A percentile compares a stretch with the other conserved stretches of the same genome.
Conservation (phyloP, 2,113 vertebrate species). For the Tympanuchus pallidicinctus region DNA sequence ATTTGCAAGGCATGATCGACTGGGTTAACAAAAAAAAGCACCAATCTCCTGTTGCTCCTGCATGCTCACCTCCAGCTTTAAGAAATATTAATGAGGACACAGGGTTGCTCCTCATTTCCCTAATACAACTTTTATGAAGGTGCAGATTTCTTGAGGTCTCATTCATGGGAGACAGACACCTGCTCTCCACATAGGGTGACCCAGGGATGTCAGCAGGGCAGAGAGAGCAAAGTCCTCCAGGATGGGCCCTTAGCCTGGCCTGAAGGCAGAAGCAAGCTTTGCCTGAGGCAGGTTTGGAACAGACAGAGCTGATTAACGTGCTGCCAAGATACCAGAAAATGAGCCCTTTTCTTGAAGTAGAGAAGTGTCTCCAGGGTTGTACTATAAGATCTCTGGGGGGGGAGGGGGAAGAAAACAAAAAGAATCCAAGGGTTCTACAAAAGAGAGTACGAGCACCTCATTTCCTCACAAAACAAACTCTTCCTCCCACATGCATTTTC, state of each 20-base stretch:
- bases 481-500: constrained; percentile 36
- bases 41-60: neutral
- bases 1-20: neutral
- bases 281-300: neutral
- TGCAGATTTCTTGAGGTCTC: neutral
- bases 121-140: neutral
- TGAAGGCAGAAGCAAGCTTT: neutral
- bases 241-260: neutral
- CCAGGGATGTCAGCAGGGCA: neutral
- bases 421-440: neutral
- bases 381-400: neutral
- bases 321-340: neutral
- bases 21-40: neutral
- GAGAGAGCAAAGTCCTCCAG: neutral
- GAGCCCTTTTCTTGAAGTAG: neutral
- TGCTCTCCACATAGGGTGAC: neutral
- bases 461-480: constrained; percentile 31
- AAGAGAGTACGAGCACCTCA: constrained; percentile 9
- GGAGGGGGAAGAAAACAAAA: neutral
- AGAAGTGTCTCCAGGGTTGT: neutral
- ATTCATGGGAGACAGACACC: neutral
- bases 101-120: neutral
- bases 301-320: fast-evolving
- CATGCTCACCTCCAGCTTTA: neutral
- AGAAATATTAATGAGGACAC: neutral